Conservation (phyloP, 2,888 invertebrate species). For the Horisme vitalbata region DNA sequence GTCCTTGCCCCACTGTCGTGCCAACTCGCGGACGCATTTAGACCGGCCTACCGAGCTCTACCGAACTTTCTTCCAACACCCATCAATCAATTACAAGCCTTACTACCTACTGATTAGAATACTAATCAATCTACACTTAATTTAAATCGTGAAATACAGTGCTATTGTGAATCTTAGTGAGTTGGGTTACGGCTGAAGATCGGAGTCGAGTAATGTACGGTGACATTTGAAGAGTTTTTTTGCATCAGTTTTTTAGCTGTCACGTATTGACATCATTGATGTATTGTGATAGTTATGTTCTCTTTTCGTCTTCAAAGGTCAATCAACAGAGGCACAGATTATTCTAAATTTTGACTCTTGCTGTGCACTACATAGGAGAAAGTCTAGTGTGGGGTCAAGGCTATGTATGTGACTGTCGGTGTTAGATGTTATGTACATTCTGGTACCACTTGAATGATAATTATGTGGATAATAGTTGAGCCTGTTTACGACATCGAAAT, state of each 20-base stretch:
- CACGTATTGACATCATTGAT: conserved; percentile 45
- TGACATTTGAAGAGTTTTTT: conserved; percentile 69
- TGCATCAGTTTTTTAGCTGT: conserved; percentile 36
- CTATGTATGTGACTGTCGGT: too few species aligned
- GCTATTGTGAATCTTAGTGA: conserved; percentile 49
- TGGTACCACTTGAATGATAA: too few species aligned
- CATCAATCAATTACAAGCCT: conserved; percentile 58
- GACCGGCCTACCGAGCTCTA: conserved; percentile 59
- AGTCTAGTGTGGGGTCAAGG: too few species aligned
- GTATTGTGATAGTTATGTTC: conserved; percentile 35
- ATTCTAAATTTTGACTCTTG: too few species aligned
- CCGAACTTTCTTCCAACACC: conserved; percentile 61
- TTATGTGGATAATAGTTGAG: too few species aligned
- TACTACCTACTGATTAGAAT: conserved; percentile 46
- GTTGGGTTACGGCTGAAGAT: conserved; percentile 48
- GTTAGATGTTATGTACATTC: too few species aligned
- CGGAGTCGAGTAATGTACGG: conserved; percentile 58
- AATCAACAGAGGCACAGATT: too few species aligned
- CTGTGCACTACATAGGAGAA: too few species aligned
- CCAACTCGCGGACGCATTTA: conserved; percentile 71
- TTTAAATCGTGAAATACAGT: conserved; percentile 39
- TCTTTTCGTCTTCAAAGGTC: not conserved
- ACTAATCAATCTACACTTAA: conserved; percentile 31
- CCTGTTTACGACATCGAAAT: too few species aligned
- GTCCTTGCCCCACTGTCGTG: conserved; percentile 79